A percentile compares a stretch with the other conserved stretches of the same genome.
Evolutionary conservation across 2,797 vertebrate genomes (phyloP).

Genomic region (Amphiprion clarkii): DNA sequence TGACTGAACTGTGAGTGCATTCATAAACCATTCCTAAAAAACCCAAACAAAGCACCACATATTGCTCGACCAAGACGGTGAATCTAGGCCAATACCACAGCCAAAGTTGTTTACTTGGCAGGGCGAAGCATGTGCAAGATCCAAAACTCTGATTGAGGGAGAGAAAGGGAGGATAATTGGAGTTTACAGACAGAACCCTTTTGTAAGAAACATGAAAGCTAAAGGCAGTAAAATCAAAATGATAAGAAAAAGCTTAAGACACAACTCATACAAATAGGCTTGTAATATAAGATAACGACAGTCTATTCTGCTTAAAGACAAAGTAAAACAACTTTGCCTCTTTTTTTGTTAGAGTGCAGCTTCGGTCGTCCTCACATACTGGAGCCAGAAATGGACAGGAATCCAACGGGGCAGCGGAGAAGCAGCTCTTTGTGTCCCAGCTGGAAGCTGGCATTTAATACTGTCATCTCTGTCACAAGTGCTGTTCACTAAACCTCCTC

Average conservation of each 20-base stretch:
- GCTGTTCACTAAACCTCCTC: constrained; percentile 60
- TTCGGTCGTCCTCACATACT: constrained; percentile 19
- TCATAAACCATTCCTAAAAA: constrained; percentile 73
- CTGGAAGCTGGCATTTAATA: constrained; percentile 67
- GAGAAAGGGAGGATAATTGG: constrained; percentile 68
- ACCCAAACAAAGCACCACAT: constrained; percentile 72
- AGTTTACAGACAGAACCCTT: constrained; percentile 72
- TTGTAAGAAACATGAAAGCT: constrained; percentile 60
- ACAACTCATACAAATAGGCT: constrained; percentile 23
- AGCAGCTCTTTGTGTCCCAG: constrained; percentile 78
- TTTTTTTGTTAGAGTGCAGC: neutral
- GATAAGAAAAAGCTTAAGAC: constrained; percentile 15
- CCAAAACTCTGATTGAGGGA: constrained; percentile 75
- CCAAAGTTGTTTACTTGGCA: constrained; percentile 82
- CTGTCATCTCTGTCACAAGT: constrained; percentile 69
- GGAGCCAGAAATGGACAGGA: constrained; percentile 49
- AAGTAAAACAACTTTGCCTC: constrained; percentile 18
- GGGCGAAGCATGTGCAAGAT: constrained; percentile 63
- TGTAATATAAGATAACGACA: constrained; percentile 15
- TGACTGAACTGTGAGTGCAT: constrained; percentile 71
- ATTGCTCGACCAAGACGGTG: constrained; percentile 69
- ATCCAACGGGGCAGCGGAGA: constrained; percentile 63
- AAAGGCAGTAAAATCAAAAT: constrained; percentile 57
- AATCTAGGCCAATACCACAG: constrained; percentile 78
- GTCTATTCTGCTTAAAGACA: constrained; percentile 15